Base-by-base conservation (phyloP, 2,888 invertebrate species). In the Dysmachus trigonus region DNA sequence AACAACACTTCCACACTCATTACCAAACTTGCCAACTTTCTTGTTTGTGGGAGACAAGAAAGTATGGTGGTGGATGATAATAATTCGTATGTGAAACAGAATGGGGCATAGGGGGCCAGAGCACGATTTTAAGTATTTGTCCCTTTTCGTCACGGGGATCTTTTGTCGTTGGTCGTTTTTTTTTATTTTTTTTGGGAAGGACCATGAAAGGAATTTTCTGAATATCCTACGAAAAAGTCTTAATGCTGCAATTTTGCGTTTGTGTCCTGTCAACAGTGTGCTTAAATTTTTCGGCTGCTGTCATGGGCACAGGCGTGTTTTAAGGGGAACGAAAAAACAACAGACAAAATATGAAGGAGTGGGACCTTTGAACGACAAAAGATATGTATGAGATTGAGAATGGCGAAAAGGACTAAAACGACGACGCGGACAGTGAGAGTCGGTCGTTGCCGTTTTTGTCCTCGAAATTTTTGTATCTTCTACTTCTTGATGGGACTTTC, bases 381-480 rank as follows among this genome's bases (percentile, higher is more conserved):
- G 62, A 62, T 62, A 51, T 15, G n/a, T 51, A n/a, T 1, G 41
- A 41, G 6, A 8, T n/a, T n/a, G 31, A 31, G 38, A 7, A 10
- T 47, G 47, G 47, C 27, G 27, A 62, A n/a, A n/a, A 76, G 41
- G 41, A 47, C 77, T 27, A 77, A 27, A 22, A 62, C 62, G 35
- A 15, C 77, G 77, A 47, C 77, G 47, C 30, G 51, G 47, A 77
- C 47, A 51, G 7, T 30, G 30, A 41, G 30, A 41, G 15, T 77
- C 47, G 47, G 77, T 77, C 41, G 47, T 77, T 77, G 77, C 47
- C 77, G 41, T 35, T 27, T 47, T 77, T 41, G 51, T 77, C 47
- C 47, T 77, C 77, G 76, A 13, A 62, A 22, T 27, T 77, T 77
- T 30, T 47, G 38, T 77, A 30, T 77, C 77, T 41, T 77, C 77